Base-by-base conservation (phyloP, 2,113 vertebrate genomes). In the Balaenoptera acutorostrata region DNA sequence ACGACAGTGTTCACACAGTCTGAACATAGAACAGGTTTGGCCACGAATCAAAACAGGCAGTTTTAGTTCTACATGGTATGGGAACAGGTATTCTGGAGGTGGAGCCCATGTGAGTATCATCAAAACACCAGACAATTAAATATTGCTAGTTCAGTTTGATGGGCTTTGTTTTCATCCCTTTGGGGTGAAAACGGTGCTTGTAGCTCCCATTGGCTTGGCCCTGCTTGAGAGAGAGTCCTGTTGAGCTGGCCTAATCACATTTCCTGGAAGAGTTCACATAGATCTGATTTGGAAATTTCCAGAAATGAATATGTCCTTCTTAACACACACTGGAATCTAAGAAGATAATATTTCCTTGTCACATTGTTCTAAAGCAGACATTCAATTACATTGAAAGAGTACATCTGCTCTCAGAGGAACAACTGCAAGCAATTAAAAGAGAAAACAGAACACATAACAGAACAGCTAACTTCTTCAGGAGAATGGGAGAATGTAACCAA, bases 301-400 rank as follows among this genome's bases (percentile, higher is more conserved):
- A 96, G 84, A 94, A 96, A 78, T 88, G 61, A 83, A 15, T 72
- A n/a, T 52, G 63, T 14, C 11, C 77, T 55, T 44, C 41, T 49
- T 80, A 92, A 94, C 31, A 44, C 46, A 82, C 46, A 11, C 64
- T 69, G 82, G 89, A 83, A 91, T 66, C 77, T 87, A 87, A 93
- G 55, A 94, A 88, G 57, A 80, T 57, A 82, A 27, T 27, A 69
- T 59, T 93, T 94, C 27, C 44, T 94, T 77, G 39, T 78, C 85
- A 94, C 17, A 33, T 71, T 96, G 46, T 72, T 89, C 81, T 84
- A 83, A 97, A 80, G 71, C 91, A 91, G 95, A 82, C 33, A 2
- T 46, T 92, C 84, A 92, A n/a, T 95, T 93, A 97, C 81, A 95
- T 94, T n/a, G 81, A 94, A 86, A 83, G 44, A 97, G 90, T 93